A percentile compares a stretch with the other conserved stretches of the same genome.
phyloP scores from a whole-genome alignment of 2,888 invertebrate genomes.

The Agrotis segetum region DNA sequence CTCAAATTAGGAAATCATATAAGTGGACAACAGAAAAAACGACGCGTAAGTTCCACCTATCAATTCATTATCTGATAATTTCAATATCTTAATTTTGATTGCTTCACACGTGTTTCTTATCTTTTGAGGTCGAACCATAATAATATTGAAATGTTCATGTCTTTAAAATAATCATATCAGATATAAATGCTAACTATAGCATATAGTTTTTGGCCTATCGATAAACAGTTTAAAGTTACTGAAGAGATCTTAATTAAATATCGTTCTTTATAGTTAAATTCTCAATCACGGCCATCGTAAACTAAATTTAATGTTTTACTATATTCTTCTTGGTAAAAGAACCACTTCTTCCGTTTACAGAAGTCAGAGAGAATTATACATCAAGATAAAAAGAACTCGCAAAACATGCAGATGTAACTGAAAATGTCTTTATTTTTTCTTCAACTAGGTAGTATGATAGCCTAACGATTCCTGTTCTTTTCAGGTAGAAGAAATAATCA shows the following conservation, averaged over 20 bases:
- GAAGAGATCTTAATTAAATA: background rate
- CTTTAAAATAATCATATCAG: conserved; percentile 29
- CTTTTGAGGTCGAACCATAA: conserved; percentile 38
- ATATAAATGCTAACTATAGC: conserved; percentile 1
- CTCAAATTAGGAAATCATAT: conserved; percentile 95
- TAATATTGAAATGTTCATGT: conserved; percentile 12
- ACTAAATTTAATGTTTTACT: background rate
- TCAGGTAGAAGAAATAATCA: conserved; percentile 95
- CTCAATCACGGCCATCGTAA: background rate
- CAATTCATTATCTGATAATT: conserved; percentile 24
- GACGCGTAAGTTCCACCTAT: conserved; percentile 90
- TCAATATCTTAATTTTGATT: conserved; percentile 32
- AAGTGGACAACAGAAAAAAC: conserved; percentile 91
- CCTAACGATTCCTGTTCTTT: conserved; percentile 65
- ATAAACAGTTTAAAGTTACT: conserved; percentile 6
- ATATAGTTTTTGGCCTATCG: background rate
- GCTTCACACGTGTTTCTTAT: conserved; percentile 34
- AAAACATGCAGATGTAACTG: background rate
- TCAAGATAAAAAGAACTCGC: too few relatives aligned
- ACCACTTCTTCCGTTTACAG: background rate
- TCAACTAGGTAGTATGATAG: background rate
- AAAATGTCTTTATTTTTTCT: background rate
- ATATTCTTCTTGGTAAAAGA: conserved; percentile 3
- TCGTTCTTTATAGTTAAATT: background rate
- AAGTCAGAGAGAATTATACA: too few relatives aligned